These are phyloP conservation scores for Lysandra coridon DNA, from an alignment of 2,888 invertebrate species.

Conservation along the genomic window DNA sequence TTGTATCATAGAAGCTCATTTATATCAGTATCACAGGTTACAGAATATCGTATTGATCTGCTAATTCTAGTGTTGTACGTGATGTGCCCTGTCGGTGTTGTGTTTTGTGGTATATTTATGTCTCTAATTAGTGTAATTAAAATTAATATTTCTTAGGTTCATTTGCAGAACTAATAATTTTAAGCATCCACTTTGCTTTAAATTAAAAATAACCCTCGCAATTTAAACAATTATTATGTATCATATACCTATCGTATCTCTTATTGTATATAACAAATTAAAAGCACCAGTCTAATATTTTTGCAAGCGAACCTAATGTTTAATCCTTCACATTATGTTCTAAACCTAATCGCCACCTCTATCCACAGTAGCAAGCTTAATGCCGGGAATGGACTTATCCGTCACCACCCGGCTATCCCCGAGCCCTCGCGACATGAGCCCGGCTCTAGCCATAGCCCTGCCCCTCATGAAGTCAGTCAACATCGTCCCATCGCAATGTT, in stretches of 20 bases:
- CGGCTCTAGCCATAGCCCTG: slow-evolving; percentile 81
- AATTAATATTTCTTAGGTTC: background rate
- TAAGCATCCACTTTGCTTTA: background rate
- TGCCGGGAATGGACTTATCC: slow-evolving; percentile 82
- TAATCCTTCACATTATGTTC: background rate
- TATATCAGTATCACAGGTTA: background rate
- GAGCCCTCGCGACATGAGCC: slow-evolving; percentile 84
- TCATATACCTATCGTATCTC: background rate
- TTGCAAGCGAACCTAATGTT: background rate
- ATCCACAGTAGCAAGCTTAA: slow-evolving; percentile 72
- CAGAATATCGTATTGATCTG: background rate
- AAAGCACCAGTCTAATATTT: background rate
- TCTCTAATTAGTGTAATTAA: background rate
- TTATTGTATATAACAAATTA: background rate
- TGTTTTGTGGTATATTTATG: background rate
- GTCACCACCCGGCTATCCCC: slow-evolving; percentile 84
- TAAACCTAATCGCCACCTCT: slow-evolving; percentile 37
- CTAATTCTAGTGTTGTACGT: background rate
- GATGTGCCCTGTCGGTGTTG: slow-evolving; percentile 2
- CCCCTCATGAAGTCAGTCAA: slow-evolving; percentile 82
- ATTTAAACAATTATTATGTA: background rate
- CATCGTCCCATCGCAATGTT: slow-evolving; percentile 72
- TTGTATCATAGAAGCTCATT: slow-evolving; percentile 1
- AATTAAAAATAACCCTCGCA: background rate
- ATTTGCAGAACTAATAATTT: background rate